These are phyloP conservation scores for Nephotettix cincticeps DNA, from an alignment of 1,140 invertebrate species.

Conservation along the genomic window DNA sequence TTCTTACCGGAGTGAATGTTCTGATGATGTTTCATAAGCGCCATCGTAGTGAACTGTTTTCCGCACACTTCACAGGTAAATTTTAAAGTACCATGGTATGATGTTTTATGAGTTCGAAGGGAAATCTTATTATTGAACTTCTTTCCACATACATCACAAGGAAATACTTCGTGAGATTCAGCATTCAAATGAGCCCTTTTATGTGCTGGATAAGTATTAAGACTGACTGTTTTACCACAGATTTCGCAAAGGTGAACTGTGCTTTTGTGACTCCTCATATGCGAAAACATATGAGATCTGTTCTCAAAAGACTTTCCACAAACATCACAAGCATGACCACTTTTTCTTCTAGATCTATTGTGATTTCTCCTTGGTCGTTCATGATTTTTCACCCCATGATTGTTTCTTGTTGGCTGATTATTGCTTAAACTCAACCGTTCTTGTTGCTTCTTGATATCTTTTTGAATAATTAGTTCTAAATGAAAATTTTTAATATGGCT, in stretches of 20 bases:
- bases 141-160: background rate
- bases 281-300: background rate
- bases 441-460: background rate
- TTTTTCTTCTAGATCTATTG: background rate
- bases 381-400: no score
- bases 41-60: background rate
- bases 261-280: background rate
- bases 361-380: no score
- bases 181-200: background rate
- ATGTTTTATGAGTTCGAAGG: background rate
- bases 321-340: background rate
- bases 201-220: background rate
- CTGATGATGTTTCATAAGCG: background rate
- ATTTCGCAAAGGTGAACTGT: background rate
- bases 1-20: constrained; percentile 39
- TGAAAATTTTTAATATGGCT: background rate
- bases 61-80: constrained; percentile 2
- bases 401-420: no score
- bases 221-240: background rate
- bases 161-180: background rate
- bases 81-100: background rate
- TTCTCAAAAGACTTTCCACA: background rate
- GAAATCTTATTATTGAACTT: background rate
- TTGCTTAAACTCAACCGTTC: no score
- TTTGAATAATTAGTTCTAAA: background rate